Base-by-base conservation (phyloP, 2,113 vertebrate genomes). In the Cyanocitta stelleri region DNA sequence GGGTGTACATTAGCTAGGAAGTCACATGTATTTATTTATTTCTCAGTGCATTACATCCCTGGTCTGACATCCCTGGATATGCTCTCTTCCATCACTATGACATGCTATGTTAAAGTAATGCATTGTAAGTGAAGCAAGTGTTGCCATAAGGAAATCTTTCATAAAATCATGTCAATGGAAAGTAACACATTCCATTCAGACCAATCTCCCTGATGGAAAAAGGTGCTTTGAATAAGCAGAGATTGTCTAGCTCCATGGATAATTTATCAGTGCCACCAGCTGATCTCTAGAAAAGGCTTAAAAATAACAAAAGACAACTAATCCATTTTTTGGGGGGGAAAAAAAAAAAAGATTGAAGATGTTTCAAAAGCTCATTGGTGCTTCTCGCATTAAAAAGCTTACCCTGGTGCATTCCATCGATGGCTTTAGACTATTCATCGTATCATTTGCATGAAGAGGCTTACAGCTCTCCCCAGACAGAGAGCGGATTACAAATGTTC, bases 241-340 rank as follows among this genome's bases (percentile, higher is more conserved):
- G 79, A 94, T 77, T 95, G 90, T 95, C 81, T 91, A 85, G 87
- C 90, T 93, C 89, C 78, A 90, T 94, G 94, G 91, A 95, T 94
- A 96, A 97, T 95, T 96, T 97, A 97, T 96, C 95, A 94, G 84
- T 93, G 95, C 80, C 94, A 94, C 94, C 94, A 96, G 95, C 94
- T 94, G 93, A 96, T 95, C 85, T 90, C 75, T 55, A 95, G 91
- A 92, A 96, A 97, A 92, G 84, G 87, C 87, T 96, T 95, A 73
- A 79, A 93, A 92, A 89, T 85, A 90, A 96, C 91, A 96, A 96
- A 96, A 91, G 95, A 61, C 76, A 73, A 91, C 58, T 93, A 97
- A 97, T 96, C 89, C 95, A 75, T 95, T 93, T 75, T 62, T 24
- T 30, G 13, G 12, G 5, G 8, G 13, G 8, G 2, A 16, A 11